Evolutionary conservation across 1,140 invertebrate species (phyloP), one percentile per base, ranked within the genome.

Genomic region (Agrilus planipennis): DNA sequence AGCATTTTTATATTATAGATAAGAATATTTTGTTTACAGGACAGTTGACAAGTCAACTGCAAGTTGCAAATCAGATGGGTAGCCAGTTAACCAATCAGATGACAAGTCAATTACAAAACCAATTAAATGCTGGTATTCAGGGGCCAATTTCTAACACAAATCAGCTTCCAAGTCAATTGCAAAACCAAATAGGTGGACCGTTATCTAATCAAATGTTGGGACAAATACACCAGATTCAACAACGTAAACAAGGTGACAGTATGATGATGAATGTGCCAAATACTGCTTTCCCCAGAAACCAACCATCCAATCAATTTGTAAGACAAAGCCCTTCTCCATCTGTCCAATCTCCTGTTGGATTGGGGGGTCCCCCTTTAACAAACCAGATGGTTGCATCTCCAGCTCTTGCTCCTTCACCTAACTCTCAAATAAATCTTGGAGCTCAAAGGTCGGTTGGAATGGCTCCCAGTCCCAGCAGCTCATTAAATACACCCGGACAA

Each of bases 381-480:
- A 73, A 70, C 51, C 73, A 77, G 51, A 79, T 81, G 74, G 75
- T 77, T 11, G 67, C 76, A 19, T 82, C 79, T 9, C 80, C 80
- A 6, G 79, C 79, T 17, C 54, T 80, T 36, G 78, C 75, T 31
- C 74, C 77, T n/a, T 77, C 77, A n/a, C 78, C 78, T 14, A 75
- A 71, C 46, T 66, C 76, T 18, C 74, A 74, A 41, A 72, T 73
- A 62, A 57, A 69, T 10, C 65, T 69, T 34, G 63, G 62, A 5
- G 60, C 61, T 7, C 64, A 67, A 45, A 51, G 70, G 39, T 67
- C 69, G 20, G 52, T 49, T 61, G 71, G 68, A 7, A 81, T 87
- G 72, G 81, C 77, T 27, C 78, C 81, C n/a, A 86, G 84, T 38
- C 85, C 85, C 2, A 81, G 79, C 39, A 76, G 77, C 27, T 82